These are phyloP conservation scores for Campoplex capitator DNA, from an alignment of 2,888 invertebrate species.

Conservation along the genomic window DNA sequence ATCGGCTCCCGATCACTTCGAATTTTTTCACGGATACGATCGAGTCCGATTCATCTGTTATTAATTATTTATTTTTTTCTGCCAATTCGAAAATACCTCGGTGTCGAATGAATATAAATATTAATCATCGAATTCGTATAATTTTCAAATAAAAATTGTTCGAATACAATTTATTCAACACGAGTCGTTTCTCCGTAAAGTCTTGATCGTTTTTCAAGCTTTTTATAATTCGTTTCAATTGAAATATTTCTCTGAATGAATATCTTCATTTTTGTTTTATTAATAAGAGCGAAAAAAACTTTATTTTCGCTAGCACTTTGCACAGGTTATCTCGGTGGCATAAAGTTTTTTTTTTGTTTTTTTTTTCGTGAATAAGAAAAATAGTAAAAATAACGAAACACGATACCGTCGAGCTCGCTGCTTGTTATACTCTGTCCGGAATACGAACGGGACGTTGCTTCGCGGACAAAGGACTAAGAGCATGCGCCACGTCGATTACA, in stretches of 20 bases:
- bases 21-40: neutral
- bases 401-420: constrained; percentile 56
- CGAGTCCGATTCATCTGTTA: neutral
- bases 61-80: neutral
- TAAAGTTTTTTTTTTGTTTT: neutral
- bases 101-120: neutral
- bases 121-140: neutral
- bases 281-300: neutral
- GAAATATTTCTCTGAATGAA: neutral
- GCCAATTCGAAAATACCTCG: neutral
- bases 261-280: neutral
- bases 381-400: constrained; percentile 27
- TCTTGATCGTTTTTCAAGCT: neutral
- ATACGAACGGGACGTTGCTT: constrained; percentile 67
- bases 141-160: neutral
- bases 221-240: neutral
- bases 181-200: neutral
- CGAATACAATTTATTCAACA: neutral
- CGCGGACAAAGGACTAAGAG: constrained; percentile 73
- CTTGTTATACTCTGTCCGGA: constrained; percentile 51
- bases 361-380: neutral
- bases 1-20: neutral
- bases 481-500: constrained; percentile 74
- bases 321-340: neutral
- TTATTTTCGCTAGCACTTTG: neutral